These are phyloP conservation scores for Ridgeia piscesae DNA, from an alignment of 1,140 invertebrate species.

Conservation along the genomic window DNA sequence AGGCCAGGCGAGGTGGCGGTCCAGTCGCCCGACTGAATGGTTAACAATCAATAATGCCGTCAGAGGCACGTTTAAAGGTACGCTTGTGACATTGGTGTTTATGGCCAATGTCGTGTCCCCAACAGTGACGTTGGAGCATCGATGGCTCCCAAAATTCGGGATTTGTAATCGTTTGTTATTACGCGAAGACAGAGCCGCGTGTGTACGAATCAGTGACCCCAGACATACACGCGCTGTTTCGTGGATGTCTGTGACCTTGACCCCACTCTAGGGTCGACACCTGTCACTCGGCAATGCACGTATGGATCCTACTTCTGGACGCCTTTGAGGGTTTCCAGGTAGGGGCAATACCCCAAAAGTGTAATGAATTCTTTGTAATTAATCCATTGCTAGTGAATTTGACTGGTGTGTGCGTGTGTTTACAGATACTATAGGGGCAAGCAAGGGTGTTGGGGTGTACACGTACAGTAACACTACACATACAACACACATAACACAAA, in stretches of 20 bases:
- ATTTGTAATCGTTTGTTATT: neutral
- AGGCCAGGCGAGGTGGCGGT: neutral
- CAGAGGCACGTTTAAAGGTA: neutral
- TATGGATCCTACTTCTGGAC: neutral
- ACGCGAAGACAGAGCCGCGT: neutral
- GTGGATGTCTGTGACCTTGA: neutral
- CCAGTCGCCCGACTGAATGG: neutral
- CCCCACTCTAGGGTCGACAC: neutral
- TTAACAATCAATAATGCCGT: neutral
- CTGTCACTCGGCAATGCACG: neutral
- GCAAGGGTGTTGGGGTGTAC: too few relatives aligned
- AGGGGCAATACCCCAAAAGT: too few relatives aligned
- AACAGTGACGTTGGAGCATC: neutral
- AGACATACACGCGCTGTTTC: neutral
- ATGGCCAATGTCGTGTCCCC: neutral
- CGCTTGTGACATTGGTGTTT: neutral
- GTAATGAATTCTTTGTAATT: too few relatives aligned
- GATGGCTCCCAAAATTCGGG: neutral
- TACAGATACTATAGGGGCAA: too few relatives aligned
- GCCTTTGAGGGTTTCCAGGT: too few relatives aligned
- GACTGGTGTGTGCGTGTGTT: too few relatives aligned
- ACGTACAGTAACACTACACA: too few relatives aligned
- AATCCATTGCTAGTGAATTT: too few relatives aligned
- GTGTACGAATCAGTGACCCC: neutral
- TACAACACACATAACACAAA: too few relatives aligned